These are phyloP conservation scores for Zhuqinia jingwanae DNA, from an alignment of 2,888 invertebrate genomes.

Conservation along the genomic window DNA sequence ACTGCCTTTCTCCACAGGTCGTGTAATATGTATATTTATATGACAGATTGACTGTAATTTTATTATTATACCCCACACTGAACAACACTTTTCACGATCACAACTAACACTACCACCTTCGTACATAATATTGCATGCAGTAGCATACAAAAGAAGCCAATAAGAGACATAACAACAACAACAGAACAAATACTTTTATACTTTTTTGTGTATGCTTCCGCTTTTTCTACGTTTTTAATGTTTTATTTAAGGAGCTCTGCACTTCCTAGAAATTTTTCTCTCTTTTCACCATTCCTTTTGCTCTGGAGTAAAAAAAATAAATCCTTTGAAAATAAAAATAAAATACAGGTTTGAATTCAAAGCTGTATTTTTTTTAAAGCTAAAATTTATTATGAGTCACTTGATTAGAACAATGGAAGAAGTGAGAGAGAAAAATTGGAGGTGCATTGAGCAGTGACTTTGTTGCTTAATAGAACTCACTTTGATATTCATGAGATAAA, in stretches of 20 bases:
- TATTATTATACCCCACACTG: constrained; percentile 27
- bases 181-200: too few species aligned
- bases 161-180: background rate
- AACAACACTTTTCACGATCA: background rate
- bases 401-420: constrained; percentile 5
- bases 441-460: background rate
- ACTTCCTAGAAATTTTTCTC: too few species aligned
- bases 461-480: background rate
- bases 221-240: constrained; percentile 26
- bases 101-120: background rate
- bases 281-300: background rate
- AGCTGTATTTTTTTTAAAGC: constrained; percentile 20
- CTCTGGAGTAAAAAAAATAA: constrained; percentile 16
- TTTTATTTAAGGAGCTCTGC: background rate
- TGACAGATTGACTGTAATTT: constrained; percentile 40
- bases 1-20: background rate
- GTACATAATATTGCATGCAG: background rate
- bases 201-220: background rate
- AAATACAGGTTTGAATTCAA: too few species aligned
- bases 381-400: constrained; percentile 45
- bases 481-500: constrained; percentile 23
- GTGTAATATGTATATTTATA: constrained; percentile 31
- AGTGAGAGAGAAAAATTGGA: background rate
- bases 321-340: constrained; percentile 5
- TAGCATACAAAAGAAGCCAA: constrained; percentile 5